Percentiles rank a stretch among this genome's conserved stretches.
Conservation (phyloP, 2,113 vertebrate species). For the Tretioscincus oriximinensis region DNA sequence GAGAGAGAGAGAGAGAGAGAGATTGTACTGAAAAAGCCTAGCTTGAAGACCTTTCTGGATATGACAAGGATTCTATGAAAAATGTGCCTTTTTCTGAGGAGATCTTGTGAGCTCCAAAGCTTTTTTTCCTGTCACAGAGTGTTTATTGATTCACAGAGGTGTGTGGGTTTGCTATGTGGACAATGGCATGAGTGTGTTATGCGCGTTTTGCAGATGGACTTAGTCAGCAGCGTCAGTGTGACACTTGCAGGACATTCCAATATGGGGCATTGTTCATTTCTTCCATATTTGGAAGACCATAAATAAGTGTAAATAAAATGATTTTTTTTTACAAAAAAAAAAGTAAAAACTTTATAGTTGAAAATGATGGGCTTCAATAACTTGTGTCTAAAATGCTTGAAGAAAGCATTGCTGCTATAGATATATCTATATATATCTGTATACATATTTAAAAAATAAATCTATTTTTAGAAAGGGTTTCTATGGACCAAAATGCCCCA, state of each 20-base stretch:
- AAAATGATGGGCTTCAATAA: constrained; percentile 71
- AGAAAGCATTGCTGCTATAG: constrained; percentile 85
- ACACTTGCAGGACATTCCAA: constrained; percentile 78
- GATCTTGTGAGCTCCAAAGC: constrained; percentile 77
- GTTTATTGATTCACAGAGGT: constrained; percentile 59
- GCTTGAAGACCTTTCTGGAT: constrained; percentile 64
- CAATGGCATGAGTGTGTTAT: constrained; percentile 70
- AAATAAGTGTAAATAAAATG: constrained; percentile 72
- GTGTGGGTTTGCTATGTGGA: constrained; percentile 70
- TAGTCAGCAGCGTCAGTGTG: constrained; percentile 73
- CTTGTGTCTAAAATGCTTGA: constrained; percentile 79
- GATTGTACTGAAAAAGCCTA: constrained; percentile 53
- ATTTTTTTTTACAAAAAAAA: constrained; percentile 47
- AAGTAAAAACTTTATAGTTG: constrained; percentile 75
- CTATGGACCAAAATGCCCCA: constrained; percentile 85
- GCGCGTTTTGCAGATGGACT: constrained; percentile 66
- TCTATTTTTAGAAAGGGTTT: constrained; percentile 86
- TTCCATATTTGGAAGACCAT: constrained; percentile 87
- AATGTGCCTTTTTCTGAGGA: constrained; percentile 85
- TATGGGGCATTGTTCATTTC: constrained; percentile 82
- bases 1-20: not conserved
- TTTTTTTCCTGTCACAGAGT: constrained; percentile 67
- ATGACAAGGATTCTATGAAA: constrained; percentile 71
- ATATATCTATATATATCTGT: constrained; percentile 35
- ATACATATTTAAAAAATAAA: constrained; percentile 62